A percentile compares a stretch with the other conserved stretches of the same genome.
These are phyloP conservation scores for Sebastes paucispinis DNA, from an alignment of 2,797 vertebrate species.

Conservation along the genomic window DNA sequence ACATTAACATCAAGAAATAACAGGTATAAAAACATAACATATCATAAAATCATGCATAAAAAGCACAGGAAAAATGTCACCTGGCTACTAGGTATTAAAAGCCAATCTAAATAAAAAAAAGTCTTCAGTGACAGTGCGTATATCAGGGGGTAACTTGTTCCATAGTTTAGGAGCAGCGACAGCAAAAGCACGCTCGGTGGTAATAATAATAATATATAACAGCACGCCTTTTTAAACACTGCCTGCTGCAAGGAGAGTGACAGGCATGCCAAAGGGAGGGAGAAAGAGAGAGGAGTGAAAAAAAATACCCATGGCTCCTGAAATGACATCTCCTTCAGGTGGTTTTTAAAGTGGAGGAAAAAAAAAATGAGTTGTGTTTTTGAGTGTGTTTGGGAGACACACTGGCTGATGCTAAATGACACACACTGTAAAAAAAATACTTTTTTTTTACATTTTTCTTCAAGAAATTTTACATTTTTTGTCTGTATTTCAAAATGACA, in stretches of 20 bases:
- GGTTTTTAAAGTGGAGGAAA: slow-evolving; percentile 70
- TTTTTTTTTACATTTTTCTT: too few relatives aligned
- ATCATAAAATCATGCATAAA: too few relatives aligned
- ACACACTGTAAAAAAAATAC: slow-evolving; percentile 47
- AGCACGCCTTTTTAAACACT: slow-evolving; percentile 70
- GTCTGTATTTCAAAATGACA: too few relatives aligned
- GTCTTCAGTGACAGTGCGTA: too few relatives aligned
- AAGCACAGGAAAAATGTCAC: too few relatives aligned
- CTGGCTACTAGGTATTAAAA: too few relatives aligned
- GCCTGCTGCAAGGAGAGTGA: slow-evolving; percentile 71
- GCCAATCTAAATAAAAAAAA: too few relatives aligned
- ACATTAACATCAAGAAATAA: too few relatives aligned
- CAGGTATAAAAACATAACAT: too few relatives aligned
- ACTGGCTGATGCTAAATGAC: slow-evolving; percentile 87
- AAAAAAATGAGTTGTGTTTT: slow-evolving; percentile 63
- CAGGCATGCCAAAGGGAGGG: slow-evolving; percentile 73
- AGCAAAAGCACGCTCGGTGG: neutral
- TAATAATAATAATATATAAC: slow-evolving; percentile 79
- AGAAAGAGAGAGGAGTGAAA: neutral
- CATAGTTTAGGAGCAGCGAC: too few relatives aligned
- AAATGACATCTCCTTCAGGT: slow-evolving; percentile 87
- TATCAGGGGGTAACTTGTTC: too few relatives aligned
- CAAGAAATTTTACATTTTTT: too few relatives aligned
- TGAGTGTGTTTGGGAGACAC: slow-evolving; percentile 72
- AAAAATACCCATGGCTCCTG: slow-evolving; percentile 74